Percentiles rank a stretch among this genome's conserved stretches.
Evolutionary conservation across 2,113 vertebrate species (phyloP).

Genomic region (Rhinolophus sinicus): DNA sequence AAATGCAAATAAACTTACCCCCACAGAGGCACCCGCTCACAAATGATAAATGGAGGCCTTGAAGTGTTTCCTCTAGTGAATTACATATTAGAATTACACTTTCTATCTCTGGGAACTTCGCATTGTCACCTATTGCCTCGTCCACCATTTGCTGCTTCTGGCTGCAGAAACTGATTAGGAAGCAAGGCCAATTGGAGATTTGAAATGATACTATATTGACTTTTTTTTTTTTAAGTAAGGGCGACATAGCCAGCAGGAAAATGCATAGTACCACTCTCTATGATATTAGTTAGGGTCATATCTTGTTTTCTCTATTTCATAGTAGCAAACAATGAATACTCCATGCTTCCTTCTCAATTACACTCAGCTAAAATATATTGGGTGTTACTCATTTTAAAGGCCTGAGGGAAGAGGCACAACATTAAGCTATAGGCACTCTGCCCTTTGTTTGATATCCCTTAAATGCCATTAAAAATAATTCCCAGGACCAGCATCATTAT

Average conservation of each 20-base stretch:
- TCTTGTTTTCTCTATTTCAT: constrained; percentile 55
- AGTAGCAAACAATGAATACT: neutral
- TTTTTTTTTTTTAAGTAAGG: constrained; percentile 48
- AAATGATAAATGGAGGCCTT: constrained; percentile 69
- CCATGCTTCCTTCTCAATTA: constrained; percentile 11
- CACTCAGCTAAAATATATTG: neutral
- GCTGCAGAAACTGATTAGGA: constrained; percentile 70
- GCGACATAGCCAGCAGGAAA: constrained; percentile 31
- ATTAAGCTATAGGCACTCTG: neutral
- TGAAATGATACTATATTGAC: constrained; percentile 69
- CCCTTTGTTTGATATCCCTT: neutral
- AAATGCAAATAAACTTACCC: constrained; percentile 70
- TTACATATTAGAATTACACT: constrained; percentile 68
- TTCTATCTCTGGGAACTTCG: constrained; percentile 58
- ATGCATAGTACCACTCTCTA: neutral
- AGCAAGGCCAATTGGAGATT: constrained; percentile 64
- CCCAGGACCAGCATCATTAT: neutral
- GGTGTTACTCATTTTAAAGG: neutral
- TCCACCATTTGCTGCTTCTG: constrained; percentile 52
- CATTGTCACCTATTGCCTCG: constrained; percentile 62
- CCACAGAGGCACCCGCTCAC: neutral
- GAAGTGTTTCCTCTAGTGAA: constrained; percentile 64
- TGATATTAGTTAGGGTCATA: neutral
- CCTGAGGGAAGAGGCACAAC: neutral
- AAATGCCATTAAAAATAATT: neutral